Evolutionary conservation across 2,888 invertebrate genomes (phyloP).

Genomic region (Itoplectis maculator): DNA sequence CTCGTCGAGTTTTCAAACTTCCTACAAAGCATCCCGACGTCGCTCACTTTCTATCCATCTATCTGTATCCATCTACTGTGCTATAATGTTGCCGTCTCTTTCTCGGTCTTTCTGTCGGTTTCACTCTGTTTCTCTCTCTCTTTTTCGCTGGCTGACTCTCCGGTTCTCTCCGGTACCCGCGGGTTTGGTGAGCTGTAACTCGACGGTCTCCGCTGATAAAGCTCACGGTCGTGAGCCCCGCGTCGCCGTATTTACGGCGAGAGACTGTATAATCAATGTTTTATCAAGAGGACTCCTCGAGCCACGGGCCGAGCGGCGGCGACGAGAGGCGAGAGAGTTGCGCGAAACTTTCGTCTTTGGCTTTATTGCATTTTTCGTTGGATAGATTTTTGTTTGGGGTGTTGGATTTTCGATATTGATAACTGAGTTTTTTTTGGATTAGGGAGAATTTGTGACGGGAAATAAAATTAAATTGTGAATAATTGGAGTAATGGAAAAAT

Average conservation of each 20-base stretch:
- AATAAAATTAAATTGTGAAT: no score
- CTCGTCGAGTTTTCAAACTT: slow-evolving; percentile 85
- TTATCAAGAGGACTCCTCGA: slow-evolving; percentile 71
- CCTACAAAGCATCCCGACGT: slow-evolving; percentile 83
- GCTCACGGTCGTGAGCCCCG: slow-evolving; percentile 34
- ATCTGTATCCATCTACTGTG: slow-evolving; percentile 56
- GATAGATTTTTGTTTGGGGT: neutral
- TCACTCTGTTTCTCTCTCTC: slow-evolving; percentile 20
- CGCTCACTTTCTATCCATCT: slow-evolving; percentile 60
- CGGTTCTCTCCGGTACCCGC: no score
- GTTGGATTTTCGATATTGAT: neutral
- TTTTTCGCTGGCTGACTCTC: slow-evolving; percentile 47
- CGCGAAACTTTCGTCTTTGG: neutral
- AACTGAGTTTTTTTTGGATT: neutral
- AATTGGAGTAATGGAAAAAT: no score
- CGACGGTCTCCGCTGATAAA: slow-evolving; percentile 12
- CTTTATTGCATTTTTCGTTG: neutral
- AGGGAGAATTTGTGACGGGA: no score
- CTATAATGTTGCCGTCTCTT: slow-evolving; percentile 57
- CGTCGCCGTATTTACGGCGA: slow-evolving; percentile 81
- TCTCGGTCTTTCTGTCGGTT: neutral
- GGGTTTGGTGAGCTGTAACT: slow-evolving; percentile 60
- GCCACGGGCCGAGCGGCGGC: no score
- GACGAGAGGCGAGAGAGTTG: no score
- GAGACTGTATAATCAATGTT: slow-evolving; percentile 83